Conservation (phyloP, 2,113 vertebrate genomes). For the human (Homo sapiens) region DNA sequence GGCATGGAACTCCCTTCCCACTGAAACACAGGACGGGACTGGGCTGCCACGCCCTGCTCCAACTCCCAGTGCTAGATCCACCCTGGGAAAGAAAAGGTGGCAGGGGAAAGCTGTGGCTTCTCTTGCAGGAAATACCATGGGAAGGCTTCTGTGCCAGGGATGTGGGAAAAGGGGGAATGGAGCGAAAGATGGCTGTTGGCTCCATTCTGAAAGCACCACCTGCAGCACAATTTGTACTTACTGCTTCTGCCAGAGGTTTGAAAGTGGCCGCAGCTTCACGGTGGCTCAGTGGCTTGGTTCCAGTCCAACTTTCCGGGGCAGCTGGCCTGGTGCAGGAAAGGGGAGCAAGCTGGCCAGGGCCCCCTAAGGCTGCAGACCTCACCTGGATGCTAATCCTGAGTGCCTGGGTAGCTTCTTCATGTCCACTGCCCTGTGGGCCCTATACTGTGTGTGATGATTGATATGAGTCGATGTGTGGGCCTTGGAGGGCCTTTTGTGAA, state of each 20-base stretch:
- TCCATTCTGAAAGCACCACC: not conserved
- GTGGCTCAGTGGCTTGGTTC: not conserved
- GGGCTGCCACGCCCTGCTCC: accelerated
- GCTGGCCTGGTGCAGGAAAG: not conserved
- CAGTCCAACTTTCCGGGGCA: not conserved
- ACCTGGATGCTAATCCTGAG: accelerated
- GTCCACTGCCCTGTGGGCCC: accelerated
- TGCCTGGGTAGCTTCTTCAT: not conserved
- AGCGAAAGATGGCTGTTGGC: not conserved
- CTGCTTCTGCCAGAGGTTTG: not conserved
- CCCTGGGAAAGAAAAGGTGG: not conserved
- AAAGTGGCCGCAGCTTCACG: not conserved
- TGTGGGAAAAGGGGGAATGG: not conserved
- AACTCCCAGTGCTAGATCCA: too few relatives aligned
- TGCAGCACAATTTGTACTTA: not conserved
- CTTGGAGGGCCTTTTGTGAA: not conserved
- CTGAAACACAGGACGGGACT: not conserved
- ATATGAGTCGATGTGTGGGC: accelerated
- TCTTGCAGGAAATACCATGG: not conserved
- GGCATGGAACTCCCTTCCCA: too few relatives aligned
- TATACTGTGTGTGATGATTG: accelerated
- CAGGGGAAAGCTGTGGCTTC: not conserved
- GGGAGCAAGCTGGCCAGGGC: not conserved
- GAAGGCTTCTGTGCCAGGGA: not conserved
- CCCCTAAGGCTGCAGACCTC: not conserved